Percentiles rank a stretch among this genome's conserved stretches.
Conservation (phyloP, 1,140 invertebrate genomes). For the Bradynema listronoti region DNA sequence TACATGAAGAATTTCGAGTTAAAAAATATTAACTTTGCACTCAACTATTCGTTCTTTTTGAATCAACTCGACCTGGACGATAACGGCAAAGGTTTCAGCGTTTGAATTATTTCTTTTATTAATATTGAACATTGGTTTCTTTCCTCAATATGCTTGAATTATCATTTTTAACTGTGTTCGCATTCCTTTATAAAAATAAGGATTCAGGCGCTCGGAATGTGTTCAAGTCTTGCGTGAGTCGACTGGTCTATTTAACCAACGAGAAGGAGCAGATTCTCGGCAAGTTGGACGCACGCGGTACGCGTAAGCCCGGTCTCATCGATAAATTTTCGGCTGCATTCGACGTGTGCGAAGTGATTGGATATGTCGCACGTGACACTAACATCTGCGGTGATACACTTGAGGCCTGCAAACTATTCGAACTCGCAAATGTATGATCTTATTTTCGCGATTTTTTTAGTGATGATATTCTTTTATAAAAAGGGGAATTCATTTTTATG, state of each 20-base stretch:
- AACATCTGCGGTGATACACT: constrained; percentile 30
- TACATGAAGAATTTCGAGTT: constrained; percentile 54
- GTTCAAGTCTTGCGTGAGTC: constrained; percentile 53
- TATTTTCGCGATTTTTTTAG: not conserved
- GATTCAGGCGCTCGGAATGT: constrained; percentile 38
- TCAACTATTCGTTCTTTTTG: constrained; percentile 53
- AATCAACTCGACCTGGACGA: constrained; percentile 37
- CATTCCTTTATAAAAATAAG: no score
- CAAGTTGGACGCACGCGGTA: constrained; percentile 26
- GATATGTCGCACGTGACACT: constrained; percentile 31
- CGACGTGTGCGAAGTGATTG: constrained; percentile 36
- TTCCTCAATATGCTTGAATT: no score
- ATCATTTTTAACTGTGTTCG: no score
- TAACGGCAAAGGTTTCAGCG: constrained; percentile 15
- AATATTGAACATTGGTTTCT: no score
- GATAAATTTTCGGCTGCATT: constrained; percentile 31
- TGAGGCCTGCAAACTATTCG: constrained; percentile 31
- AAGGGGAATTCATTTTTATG: no score
- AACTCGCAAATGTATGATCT: constrained; percentile 29
- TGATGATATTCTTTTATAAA: not conserved
- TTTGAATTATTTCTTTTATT: no score
- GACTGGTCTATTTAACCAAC: constrained; percentile 42
- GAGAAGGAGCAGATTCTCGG: constrained; percentile 43
- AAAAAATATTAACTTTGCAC: constrained; percentile 37
- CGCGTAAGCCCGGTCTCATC: constrained; percentile 38